Conservation (phyloP, 92 coral and sea anemone genomes). For the Epizoanthus rinbou region DNA sequence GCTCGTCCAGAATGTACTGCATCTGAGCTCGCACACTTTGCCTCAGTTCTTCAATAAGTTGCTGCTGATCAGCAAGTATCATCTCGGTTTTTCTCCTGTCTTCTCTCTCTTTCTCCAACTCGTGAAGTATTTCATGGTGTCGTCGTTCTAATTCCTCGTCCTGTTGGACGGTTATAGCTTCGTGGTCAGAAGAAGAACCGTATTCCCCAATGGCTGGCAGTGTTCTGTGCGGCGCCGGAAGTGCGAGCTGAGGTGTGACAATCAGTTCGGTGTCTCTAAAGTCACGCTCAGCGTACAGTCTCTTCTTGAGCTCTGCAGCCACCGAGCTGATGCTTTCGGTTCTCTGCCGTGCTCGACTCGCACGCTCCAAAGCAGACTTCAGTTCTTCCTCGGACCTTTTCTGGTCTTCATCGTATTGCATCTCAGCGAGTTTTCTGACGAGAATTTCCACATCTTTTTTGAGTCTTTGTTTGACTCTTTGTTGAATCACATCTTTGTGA, state of each 20-base stretch:
- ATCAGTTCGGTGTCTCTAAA: constrained; percentile 58
- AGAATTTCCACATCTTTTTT: constrained; percentile 75
- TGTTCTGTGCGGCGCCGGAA: constrained; percentile 13
- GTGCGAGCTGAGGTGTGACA: constrained; percentile 30
- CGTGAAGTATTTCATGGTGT: constrained; percentile 54
- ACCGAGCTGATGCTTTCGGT: constrained; percentile 61
- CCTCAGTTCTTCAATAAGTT: constrained; percentile 78
- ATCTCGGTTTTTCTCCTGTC: constrained; percentile 75
- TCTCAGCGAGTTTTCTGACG: constrained; percentile 89
- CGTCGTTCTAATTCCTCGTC: background rate
- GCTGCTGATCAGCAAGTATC: constrained; percentile 66
- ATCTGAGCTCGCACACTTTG: constrained; percentile 76
- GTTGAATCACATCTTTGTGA: constrained; percentile 34
- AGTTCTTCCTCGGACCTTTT: constrained; percentile 74
- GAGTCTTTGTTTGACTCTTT: constrained; percentile 54
- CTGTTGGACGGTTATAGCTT: constrained; percentile 18
- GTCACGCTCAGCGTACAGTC: constrained; percentile 71
- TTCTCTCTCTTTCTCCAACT: constrained; percentile 68
- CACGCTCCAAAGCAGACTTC: constrained; percentile 76
- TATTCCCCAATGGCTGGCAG: constrained; percentile 36
- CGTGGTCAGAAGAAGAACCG: background rate
- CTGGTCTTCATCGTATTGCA: constrained; percentile 86
- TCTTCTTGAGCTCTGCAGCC: constrained; percentile 63
- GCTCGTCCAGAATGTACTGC: constrained; percentile 72
- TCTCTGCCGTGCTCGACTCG: constrained; percentile 70